Conservation (phyloP, 1,140 invertebrate genomes). For the Ips nitidus region DNA sequence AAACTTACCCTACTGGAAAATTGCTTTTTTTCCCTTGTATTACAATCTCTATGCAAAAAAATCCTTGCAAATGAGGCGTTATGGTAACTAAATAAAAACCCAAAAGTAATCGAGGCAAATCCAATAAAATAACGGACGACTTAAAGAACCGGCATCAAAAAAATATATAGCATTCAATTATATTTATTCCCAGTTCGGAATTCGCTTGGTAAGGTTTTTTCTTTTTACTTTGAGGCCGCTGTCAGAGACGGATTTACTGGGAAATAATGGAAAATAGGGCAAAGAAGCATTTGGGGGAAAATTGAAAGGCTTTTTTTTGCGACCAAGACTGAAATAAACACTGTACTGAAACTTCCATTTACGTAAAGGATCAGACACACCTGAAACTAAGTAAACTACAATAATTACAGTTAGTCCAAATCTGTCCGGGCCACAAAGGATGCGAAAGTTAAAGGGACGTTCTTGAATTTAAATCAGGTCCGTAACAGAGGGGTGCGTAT, state of each 20-base stretch:
- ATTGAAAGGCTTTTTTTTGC: neutral
- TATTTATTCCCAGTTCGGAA: constrained; percentile 1
- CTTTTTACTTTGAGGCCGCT: neutral
- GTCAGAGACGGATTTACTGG: neutral
- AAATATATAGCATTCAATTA: constrained; percentile 3
- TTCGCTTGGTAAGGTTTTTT: neutral
- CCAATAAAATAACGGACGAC: no score
- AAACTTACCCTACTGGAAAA: no score
- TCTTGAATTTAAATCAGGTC: constrained; percentile 39
- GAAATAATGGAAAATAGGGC: neutral
- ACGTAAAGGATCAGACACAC: neutral
- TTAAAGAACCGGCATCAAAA: no score
- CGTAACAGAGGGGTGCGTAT: constrained; percentile 36
- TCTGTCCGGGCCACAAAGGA: constrained; percentile 4
- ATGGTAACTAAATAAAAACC: no score
- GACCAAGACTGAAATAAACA: neutral
- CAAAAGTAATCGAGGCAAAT: no score
- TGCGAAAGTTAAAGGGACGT: constrained; percentile 28
- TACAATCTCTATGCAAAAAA: no score
- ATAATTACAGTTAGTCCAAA: neutral
- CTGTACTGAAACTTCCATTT: neutral
- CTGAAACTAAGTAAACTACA: neutral
- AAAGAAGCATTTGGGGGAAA: neutral
- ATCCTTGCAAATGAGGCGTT: no score
- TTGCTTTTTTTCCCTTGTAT: no score